phyloP scores from a whole-genome alignment of 2,888 invertebrate genomes.

The Perizoma flavofasciatum region DNA sequence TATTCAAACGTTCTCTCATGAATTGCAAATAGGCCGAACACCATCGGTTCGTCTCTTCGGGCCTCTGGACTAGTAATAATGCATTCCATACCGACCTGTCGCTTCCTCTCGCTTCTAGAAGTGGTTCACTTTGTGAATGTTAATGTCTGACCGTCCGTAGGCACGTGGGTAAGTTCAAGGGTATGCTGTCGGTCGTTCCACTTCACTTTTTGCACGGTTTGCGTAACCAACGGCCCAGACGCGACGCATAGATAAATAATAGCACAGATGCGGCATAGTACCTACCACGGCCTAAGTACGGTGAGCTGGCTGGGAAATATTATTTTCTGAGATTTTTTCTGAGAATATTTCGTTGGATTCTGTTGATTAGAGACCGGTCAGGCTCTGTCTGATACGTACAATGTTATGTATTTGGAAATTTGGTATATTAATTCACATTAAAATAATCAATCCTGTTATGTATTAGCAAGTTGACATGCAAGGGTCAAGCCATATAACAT shows the following conservation, averaged over 20 bases:
- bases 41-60: neutral
- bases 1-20: constrained; percentile 24
- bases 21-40: constrained; percentile 28
- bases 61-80: constrained; percentile 39
- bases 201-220: constrained; percentile 61
- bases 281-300: no score
- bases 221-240: constrained; percentile 51
- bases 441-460: no score
- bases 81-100: constrained; percentile 44
- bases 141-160: constrained; percentile 48
- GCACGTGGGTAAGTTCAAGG: constrained; percentile 68
- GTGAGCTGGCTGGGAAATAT: no score
- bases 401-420: no score
- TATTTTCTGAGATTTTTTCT: no score
- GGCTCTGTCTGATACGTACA: no score
- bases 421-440: no score
- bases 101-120: constrained; percentile 52
- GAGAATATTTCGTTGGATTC: no score
- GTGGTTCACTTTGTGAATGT: constrained; percentile 49
- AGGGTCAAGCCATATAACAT: no score
- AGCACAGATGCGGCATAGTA: constrained; percentile 37
- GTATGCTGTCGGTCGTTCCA: constrained; percentile 61
- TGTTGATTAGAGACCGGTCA: no score
- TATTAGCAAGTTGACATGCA: no score
- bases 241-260: constrained; percentile 49